Conservation (phyloP, 2,113 vertebrate genomes). For the Hippocampus zosterae region DNA sequence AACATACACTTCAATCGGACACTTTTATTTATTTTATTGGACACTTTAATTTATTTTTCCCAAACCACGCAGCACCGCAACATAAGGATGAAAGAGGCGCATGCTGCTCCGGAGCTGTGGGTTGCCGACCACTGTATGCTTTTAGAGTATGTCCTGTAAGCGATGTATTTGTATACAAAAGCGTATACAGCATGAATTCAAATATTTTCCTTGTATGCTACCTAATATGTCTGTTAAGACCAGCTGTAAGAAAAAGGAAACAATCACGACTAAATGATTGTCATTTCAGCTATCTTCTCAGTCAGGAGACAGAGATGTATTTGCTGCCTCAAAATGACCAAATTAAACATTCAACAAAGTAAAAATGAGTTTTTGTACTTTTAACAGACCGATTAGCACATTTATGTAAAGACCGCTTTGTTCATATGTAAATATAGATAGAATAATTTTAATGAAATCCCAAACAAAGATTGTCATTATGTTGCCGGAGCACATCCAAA, state of each 20-base stretch:
- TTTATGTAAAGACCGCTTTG: neutral
- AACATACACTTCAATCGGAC: too few species aligned
- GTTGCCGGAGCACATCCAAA: neutral
- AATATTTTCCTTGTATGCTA: neutral
- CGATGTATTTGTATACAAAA: neutral
- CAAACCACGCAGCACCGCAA: too few species aligned
- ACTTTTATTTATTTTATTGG: too few species aligned
- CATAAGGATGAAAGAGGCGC: too few species aligned
- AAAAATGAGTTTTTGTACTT: neutral
- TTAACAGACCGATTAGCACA: neutral
- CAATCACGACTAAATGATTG: neutral
- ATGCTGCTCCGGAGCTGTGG: too few species aligned
- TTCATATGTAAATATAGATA: conserved; percentile 10
- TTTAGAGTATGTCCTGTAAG: neutral
- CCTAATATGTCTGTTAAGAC: too few species aligned
- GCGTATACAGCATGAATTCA: neutral
- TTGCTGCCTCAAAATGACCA: neutral
- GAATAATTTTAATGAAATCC: conserved; percentile 6
- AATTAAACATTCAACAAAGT: neutral
- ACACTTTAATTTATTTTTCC: too few species aligned
- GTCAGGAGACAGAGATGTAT: neutral
- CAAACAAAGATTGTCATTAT: neutral
- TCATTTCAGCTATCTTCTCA: neutral
- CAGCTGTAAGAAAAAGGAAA: neutral
- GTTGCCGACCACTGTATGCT: too few species aligned